Evolutionary conservation across 2,888 invertebrate species (phyloP), one percentile per base, ranked within the genome.

Genomic region (Drosophila nr. perissopoda): DNA sequence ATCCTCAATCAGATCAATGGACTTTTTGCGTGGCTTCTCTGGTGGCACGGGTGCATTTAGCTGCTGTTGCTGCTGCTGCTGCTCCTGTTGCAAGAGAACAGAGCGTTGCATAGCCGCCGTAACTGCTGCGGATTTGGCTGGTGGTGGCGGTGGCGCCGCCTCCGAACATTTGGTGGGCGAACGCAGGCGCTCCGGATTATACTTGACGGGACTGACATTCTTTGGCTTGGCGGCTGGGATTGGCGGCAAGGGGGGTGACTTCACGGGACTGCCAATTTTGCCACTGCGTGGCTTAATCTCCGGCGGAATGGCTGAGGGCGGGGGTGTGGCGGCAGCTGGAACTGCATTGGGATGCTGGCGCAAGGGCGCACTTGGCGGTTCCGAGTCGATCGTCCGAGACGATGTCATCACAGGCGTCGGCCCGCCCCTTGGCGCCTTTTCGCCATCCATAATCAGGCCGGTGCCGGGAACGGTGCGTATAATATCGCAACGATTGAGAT

Each of bases 401-500:
- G 46, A 25, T 8, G 27, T 46, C 25, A 46, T 8, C 21, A 46
- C 4, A 8, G 25, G 16, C 1, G 74, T 62, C 11, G 79, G 74
- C 31, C 70, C 56, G 7, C 74, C 71, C 62, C 74, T 81, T 25
- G 71, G 60, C 46, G 74, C 76, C 57, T 81, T 77, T 38, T 92
- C 92, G 60, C 89, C 93, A 66, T 93, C 93, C 64, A 94, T 93
- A 57, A 93, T 94, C 27, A 94, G 88, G 36, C 93, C 93, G 0
- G 94, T 94, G 71, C 95, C 94, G 33, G 94, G 94, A 73, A 94
- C 93, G 1, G 93, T 93, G 58, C 93, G 91, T 77, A 93, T 93
- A 31, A 93, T 93, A 74, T 93, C 93, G 81, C 93, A 93, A 33
- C 93, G 95, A 91, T 95, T 95, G 13, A 95, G 95, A 92, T 96